These are phyloP conservation scores for Malthinus seriepunctatus DNA, from an alignment of 2,888 invertebrate species.

Conservation along the genomic window DNA sequence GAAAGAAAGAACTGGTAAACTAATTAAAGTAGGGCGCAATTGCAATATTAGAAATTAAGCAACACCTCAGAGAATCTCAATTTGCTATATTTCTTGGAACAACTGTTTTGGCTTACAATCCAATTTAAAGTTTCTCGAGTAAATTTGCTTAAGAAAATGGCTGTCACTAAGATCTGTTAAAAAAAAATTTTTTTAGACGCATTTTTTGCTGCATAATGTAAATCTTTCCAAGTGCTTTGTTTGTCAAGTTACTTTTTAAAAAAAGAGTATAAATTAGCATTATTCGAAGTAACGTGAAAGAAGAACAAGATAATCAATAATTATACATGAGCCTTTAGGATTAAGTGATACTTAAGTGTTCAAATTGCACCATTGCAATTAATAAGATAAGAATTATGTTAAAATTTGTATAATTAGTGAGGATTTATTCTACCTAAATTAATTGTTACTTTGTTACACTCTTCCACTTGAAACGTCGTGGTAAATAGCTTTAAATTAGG, in stretches of 20 bases:
- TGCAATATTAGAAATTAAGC: slow-evolving; percentile 1
- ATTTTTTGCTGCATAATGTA: slow-evolving; percentile 1
- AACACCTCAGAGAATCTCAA: slow-evolving; percentile 4
- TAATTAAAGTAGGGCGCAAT: not conserved
- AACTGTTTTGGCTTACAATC: slow-evolving; percentile 6
- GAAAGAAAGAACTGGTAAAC: not conserved
- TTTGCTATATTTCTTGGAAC: not conserved
- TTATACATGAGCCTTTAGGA: not conserved
- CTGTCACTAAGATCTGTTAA: slow-evolving; percentile 4
- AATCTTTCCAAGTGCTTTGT: not conserved
- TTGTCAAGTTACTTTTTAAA: not conserved
- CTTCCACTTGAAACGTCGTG: too few relatives aligned
- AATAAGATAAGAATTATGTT: not conserved
- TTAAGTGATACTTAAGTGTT: not conserved
- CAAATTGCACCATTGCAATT: slow-evolving; percentile 3
- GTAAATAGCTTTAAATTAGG: too few relatives aligned
- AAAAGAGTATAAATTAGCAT: slow-evolving; percentile 1
- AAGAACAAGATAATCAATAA: not conserved
- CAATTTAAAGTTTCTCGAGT: slow-evolving; percentile 2
- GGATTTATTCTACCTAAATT: not conserved
- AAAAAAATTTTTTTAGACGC: not conserved
- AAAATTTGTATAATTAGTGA: not conserved
- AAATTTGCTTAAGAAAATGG: slow-evolving; percentile 5
- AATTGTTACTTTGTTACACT: too few relatives aligned
- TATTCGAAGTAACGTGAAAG: not conserved